Evolutionary conservation across 2,797 vertebrate species (phyloP).

Genomic region (Neostethus bicornis): DNA sequence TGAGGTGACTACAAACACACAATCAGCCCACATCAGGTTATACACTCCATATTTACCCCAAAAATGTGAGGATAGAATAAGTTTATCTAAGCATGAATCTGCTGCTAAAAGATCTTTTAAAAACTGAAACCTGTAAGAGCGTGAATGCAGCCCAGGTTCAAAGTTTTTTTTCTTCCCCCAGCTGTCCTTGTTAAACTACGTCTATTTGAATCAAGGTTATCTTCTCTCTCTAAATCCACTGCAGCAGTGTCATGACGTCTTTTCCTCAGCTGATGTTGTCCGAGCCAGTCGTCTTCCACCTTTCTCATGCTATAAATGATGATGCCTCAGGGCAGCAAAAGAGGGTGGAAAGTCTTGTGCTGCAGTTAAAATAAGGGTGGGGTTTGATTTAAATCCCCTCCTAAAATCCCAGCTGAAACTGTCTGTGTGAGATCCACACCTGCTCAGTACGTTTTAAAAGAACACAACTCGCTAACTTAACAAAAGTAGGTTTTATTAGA

Average conservation of each 20-base stretch:
- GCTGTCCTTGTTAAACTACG: conserved; percentile 9
- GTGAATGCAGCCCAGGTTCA: background rate
- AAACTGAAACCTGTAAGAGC: no score
- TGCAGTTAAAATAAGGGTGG: no score
- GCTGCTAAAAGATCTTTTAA: no score
- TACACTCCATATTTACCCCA: background rate
- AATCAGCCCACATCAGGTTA: background rate
- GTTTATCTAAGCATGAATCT: background rate
- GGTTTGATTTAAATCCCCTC: no score
- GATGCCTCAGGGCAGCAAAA: conserved; percentile 35
- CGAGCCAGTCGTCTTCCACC: conserved; percentile 4
- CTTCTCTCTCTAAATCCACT: conserved; percentile 32
- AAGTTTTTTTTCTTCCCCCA: background rate
- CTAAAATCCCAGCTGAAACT: no score
- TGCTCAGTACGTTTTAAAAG: conserved; percentile 74
- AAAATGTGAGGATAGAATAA: background rate
- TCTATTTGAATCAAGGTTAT: conserved; percentile 16
- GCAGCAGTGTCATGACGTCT: conserved; percentile 19
- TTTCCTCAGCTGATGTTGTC: conserved; percentile 21
- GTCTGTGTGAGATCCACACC: no score
- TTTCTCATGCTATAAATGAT: conserved; percentile 27
- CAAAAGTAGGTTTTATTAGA: conserved; percentile 1
- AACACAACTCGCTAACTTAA: conserved; percentile 1
- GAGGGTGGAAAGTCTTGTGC: background rate
- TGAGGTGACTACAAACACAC: background rate